Percentiles rank a stretch among this genome's conserved stretches.
These are phyloP conservation scores for Pao palembangensis DNA, from an alignment of 2,113 vertebrate genomes.

Conservation along the genomic window DNA sequence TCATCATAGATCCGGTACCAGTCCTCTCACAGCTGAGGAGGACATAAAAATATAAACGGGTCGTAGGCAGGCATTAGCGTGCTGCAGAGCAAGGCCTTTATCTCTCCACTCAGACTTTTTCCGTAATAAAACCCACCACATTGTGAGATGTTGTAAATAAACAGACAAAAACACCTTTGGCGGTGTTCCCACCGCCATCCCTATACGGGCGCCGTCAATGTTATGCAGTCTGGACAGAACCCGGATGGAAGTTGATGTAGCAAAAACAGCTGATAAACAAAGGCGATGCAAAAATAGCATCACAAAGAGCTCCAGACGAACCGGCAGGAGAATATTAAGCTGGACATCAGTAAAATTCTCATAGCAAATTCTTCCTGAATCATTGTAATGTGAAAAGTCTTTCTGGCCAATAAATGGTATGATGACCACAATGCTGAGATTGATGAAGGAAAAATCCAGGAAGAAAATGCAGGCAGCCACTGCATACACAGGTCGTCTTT, in stretches of 20 bases:
- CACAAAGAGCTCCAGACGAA: slow-evolving; percentile 79
- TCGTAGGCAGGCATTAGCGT: slow-evolving; percentile 85
- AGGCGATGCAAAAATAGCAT: slow-evolving; percentile 80
- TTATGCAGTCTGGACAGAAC: slow-evolving; percentile 71
- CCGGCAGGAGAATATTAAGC: slow-evolving; percentile 73
- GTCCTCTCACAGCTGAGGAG: slow-evolving; percentile 74
- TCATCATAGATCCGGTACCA: slow-evolving; percentile 49
- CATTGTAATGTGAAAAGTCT: background rate
- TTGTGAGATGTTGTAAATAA: slow-evolving; percentile 92
- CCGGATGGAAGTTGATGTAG: slow-evolving; percentile 76
- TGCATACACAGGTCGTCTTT: slow-evolving; percentile 67
- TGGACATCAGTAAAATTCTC: slow-evolving; percentile 72
- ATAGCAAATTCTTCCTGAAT: slow-evolving; percentile 68
- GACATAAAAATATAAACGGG: slow-evolving; percentile 87
- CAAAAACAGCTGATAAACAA: slow-evolving; percentile 76
- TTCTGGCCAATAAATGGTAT: slow-evolving; percentile 40
- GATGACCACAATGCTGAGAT: slow-evolving; percentile 76
- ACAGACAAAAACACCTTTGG: slow-evolving; percentile 80
- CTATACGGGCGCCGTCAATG: slow-evolving; percentile 71
- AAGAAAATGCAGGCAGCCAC: slow-evolving; percentile 73
- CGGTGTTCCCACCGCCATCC: slow-evolving; percentile 76
- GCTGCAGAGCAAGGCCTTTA: slow-evolving; percentile 77
- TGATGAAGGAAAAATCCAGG: slow-evolving; percentile 73
- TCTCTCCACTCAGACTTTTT: slow-evolving; percentile 77
- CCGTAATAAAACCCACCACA: slow-evolving; percentile 73